phyloP scores from a whole-genome alignment of 1,140 invertebrate species.

The Trypoxylus dichotomus region DNA sequence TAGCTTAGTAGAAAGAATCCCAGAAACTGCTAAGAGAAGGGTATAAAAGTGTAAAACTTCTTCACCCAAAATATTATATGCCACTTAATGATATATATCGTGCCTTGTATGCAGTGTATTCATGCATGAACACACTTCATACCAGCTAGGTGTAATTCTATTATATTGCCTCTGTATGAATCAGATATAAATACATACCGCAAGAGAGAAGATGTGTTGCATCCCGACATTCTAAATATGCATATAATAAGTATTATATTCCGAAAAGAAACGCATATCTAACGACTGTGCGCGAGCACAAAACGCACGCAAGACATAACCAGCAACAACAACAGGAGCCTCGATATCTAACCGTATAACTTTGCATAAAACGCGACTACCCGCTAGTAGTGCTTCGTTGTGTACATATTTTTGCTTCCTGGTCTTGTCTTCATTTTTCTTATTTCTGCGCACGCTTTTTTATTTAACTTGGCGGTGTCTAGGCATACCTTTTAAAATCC shows the following conservation, averaged over 20 bases:
- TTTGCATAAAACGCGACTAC: conserved; percentile 16
- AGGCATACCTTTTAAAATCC: not conserved
- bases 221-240: not conserved
- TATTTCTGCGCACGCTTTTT: conserved; percentile 6
- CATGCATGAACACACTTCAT: conserved; percentile 7
- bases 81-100: not conserved
- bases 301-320: not conserved
- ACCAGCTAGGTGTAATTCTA: conserved; percentile 7
- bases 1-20: too few relatives aligned
- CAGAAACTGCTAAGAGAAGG: too few relatives aligned
- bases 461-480: not conserved
- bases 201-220: not conserved
- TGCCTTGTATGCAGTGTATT: not conserved
- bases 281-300: not conserved
- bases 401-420: conserved; percentile 19
- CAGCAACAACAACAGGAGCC: not conserved
- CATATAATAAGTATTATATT: conserved; percentile 23
- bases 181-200: not conserved
- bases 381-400: not conserved
- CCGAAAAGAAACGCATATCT: conserved; percentile 20
- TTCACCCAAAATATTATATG: not conserved
- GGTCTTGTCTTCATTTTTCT: conserved; percentile 23
- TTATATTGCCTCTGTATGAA: not conserved
- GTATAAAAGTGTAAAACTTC: too few relatives aligned
- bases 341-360: conserved; percentile 3